Conservation (phyloP, 2,113 vertebrate genomes). For the Chascanopsetta lugubris region DNA sequence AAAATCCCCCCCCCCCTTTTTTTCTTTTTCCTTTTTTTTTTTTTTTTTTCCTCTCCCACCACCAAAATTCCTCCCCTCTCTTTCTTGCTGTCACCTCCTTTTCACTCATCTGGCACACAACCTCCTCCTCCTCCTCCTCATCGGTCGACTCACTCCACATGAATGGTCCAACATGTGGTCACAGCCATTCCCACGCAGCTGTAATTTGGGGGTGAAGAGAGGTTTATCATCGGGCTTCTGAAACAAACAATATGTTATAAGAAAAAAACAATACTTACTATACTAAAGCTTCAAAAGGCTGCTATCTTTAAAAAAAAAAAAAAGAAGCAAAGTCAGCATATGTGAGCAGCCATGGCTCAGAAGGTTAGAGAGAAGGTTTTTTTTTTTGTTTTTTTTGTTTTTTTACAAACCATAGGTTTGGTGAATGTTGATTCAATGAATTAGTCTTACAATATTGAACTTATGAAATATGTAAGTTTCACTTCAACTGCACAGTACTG, state of each 20-base stretch:
- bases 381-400: no score
- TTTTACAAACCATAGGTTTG: no score
- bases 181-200: not conserved
- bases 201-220: not conserved
- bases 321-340: no score
- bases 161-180: not conserved
- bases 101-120: slow-evolving; percentile 4
- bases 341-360: no score
- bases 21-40: slow-evolving; percentile 41
- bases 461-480: no score
- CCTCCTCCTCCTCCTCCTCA: slow-evolving; percentile 12
- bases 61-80: slow-evolving; percentile 12
- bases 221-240: not conserved
- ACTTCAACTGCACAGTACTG: no score
- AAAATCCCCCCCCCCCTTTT: slow-evolving; percentile 8
- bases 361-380: no score
- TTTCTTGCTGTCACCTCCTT: slow-evolving; percentile 36
- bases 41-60: no score
- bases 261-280: not conserved
- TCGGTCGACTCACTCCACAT: slow-evolving; percentile 5
- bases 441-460: no score
- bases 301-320: not conserved
- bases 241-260: not conserved
- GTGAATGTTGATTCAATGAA: no score
- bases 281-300: not conserved